phyloP scores from a whole-genome alignment of 2,797 vertebrate species.

The Neomorphus geoffroyi region DNA sequence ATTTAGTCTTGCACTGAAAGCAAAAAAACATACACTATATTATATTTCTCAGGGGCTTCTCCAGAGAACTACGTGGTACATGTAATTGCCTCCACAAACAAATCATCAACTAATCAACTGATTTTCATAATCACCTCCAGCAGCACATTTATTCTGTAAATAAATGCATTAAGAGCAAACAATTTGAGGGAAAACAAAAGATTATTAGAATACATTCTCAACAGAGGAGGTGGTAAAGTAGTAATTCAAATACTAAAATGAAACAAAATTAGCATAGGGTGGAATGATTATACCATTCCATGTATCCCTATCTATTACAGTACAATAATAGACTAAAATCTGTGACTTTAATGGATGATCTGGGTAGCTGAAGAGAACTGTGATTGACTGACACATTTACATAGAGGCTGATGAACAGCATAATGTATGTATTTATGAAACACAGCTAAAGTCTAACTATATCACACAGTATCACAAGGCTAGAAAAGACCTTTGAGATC shows the following conservation, averaged over 20 bases:
- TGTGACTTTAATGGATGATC: constrained; percentile 61
- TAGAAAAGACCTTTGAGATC: too few species aligned
- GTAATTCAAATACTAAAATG: constrained; percentile 58
- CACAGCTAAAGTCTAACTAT: constrained; percentile 4
- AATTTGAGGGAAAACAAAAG: constrained; percentile 67
- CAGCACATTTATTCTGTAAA: constrained; percentile 65
- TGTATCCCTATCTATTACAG: constrained; percentile 34
- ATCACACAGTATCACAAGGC: too few species aligned
- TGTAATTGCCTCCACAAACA: constrained; percentile 68
- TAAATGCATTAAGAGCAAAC: constrained; percentile 60
- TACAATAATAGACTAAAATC: constrained; percentile 51
- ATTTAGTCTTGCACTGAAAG: constrained; percentile 34
- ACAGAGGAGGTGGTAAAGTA: constrained; percentile 41
- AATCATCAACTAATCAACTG: constrained; percentile 64
- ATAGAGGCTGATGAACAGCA: constrained; percentile 50
- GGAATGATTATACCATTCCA: constrained; percentile 47
- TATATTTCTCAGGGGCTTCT: constrained; percentile 58
- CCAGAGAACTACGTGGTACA: constrained; percentile 16
- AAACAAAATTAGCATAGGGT: constrained; percentile 51
- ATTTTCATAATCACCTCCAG: constrained; percentile 66
- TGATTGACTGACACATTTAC: constrained; percentile 69
- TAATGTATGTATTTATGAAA: constrained; percentile 58
- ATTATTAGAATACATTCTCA: constrained; percentile 15
- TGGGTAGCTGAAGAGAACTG: constrained; percentile 42
- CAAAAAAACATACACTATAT: constrained; percentile 31